Evolutionary conservation across 2,888 invertebrate species (phyloP), one percentile per base, ranked within the genome.

Genomic region (Euzophera pinguis): DNA sequence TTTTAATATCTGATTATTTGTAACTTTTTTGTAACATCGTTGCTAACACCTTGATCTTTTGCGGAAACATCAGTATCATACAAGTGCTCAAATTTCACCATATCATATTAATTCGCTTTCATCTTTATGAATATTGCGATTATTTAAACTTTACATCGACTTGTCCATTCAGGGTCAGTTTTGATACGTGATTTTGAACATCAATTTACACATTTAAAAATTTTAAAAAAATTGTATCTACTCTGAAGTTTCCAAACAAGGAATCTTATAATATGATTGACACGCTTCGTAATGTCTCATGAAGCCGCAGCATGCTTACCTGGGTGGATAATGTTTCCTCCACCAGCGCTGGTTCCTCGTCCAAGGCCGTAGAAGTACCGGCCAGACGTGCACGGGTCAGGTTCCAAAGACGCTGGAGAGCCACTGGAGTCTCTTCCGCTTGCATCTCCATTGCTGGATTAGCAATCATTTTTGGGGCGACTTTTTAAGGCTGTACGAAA

Each of bases 371-470:
- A 13, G 88, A 85, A 5, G 89, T 84, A 0, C 90, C 90, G 43
- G 89, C 83, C 3, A 90, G 76, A 16, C 91, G 87, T 3, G 91
- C 91, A 7, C 91, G 81, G 52, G 91, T 90, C 56, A 90, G 63
- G 60, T 84, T 89, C 91, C 91, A 91, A 27, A 91, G 75, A 16
- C 91, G 78, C 65, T 90, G 91, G 53, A 91, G 79, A 2, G 87
- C 89, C 62, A 85, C 62, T 0, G 91, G 90, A n/a, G 88, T 79
- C 67, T 89, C 88, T 60, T 94, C 84, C 14, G 73, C 68, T 54
- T 82, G 71, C 53, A 94, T 74, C 75, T 96, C 95, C 65, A 93
- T 92, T 10, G 80, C 74, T 32, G 84, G 80, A 65, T 75, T 82
- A 48, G 89, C 82, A 57, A 88, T 79, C 90, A 91, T 90, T 68